These are phyloP conservation scores for Rugalucina vietnamica DNA, from an alignment of 2,888 invertebrate species.

Conservation along the genomic window DNA sequence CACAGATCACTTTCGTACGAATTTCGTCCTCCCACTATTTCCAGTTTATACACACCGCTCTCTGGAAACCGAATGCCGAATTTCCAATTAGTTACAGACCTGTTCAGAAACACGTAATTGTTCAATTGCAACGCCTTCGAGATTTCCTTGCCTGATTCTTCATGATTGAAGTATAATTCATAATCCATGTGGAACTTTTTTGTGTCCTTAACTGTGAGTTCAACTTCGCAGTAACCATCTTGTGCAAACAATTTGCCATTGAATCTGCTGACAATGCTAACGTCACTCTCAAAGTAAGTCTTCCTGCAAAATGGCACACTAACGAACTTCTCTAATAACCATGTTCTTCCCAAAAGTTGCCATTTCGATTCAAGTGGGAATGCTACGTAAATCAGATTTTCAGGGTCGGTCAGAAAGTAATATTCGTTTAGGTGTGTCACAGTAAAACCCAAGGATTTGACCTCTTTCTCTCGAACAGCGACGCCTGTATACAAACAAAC, in stretches of 20 bases:
- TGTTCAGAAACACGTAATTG: conserved; percentile 32
- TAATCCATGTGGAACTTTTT: conserved; percentile 24
- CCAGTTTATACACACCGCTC: conserved; percentile 45
- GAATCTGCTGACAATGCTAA: conserved; percentile 19
- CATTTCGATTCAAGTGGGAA: conserved; percentile 36
- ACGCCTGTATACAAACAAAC: background rate
- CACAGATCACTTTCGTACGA: conserved; percentile 34
- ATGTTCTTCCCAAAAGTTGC: conserved; percentile 40
- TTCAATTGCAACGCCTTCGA: conserved; percentile 33
- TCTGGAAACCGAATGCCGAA: conserved; percentile 47
- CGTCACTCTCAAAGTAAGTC: conserved; percentile 28
- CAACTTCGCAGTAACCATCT: conserved; percentile 46
- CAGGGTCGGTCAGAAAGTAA: conserved; percentile 55
- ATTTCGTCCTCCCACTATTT: conserved; percentile 36
- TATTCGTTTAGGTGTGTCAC: conserved; percentile 37
- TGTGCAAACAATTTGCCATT: conserved; percentile 16
- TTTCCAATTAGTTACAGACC: conserved; percentile 28
- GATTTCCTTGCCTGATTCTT: conserved; percentile 38
- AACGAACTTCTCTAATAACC: conserved; percentile 28
- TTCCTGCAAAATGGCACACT: conserved; percentile 30
- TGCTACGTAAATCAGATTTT: conserved; percentile 33
- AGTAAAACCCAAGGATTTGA: conserved; percentile 20
- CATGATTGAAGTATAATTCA: conserved; percentile 38
- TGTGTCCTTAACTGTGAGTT: conserved; percentile 25
- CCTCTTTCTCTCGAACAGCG: conserved; percentile 36